Conservation (phyloP, 2,113 vertebrate species). For the Pycnonotus jocosus region DNA sequence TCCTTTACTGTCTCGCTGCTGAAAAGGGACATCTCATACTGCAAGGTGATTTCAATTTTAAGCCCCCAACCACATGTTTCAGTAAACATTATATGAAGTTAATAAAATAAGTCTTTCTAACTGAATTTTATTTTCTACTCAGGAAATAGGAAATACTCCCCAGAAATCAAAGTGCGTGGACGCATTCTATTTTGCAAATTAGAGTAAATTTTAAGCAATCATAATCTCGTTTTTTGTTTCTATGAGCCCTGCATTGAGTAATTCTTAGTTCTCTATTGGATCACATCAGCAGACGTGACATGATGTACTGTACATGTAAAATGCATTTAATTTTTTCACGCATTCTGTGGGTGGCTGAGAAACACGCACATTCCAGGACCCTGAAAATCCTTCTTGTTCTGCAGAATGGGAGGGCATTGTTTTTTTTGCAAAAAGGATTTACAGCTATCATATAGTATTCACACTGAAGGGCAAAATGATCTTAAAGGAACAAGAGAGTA, state of each 20-base stretch:
- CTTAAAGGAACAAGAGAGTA: background rate
- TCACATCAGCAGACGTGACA: background rate
- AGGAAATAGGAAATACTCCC: background rate
- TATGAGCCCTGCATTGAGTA: background rate
- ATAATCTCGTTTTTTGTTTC: background rate
- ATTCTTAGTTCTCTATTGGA: background rate
- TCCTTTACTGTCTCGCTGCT: background rate
- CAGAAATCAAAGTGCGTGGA: background rate
- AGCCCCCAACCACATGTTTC: background rate
- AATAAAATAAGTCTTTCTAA: background rate
- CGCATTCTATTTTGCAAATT: background rate
- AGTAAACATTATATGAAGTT: background rate
- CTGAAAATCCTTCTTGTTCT: constrained; percentile 1
- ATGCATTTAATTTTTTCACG: constrained; percentile 21
- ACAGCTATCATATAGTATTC: background rate
- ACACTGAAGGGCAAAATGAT: background rate
- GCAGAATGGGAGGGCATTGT: background rate
- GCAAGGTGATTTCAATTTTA: background rate
- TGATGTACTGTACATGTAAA: background rate
- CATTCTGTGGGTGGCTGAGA: constrained; percentile 32
- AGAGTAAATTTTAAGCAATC: background rate
- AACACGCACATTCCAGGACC: constrained; percentile 3
- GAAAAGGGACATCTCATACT: background rate
- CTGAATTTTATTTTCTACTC: background rate
- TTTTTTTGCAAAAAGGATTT: background rate